A percentile compares a stretch with the other conserved stretches of the same genome.
Evolutionary conservation across 2,113 vertebrate species (phyloP).

Genomic region (Pelusios castaneus): DNA sequence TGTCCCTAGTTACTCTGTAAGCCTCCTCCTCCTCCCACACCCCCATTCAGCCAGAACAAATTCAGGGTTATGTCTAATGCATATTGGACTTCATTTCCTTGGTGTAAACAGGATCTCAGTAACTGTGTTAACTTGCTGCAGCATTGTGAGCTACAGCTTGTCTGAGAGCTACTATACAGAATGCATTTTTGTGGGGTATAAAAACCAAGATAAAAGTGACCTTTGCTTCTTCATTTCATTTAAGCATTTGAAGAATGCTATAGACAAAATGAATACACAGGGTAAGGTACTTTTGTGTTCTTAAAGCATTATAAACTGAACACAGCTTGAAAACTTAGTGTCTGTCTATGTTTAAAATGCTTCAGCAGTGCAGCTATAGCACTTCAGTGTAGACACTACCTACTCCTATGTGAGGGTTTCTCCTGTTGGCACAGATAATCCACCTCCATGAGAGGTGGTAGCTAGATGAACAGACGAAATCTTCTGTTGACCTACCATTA

Average conservation of each 20-base stretch:
- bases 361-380: neutral
- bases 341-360: neutral
- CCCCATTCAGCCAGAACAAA: too few relatives aligned
- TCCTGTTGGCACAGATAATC: neutral
- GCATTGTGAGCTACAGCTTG: neutral
- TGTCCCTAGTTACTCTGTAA: too few relatives aligned
- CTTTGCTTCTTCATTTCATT: neutral
- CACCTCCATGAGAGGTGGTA: neutral
- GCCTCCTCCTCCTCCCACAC: too few relatives aligned
- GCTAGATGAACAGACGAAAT: too few relatives aligned
- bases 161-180: neutral
- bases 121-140: too few relatives aligned
- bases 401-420: neutral
- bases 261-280: neutral
- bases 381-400: neutral
- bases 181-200: neutral
- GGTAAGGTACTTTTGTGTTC: neutral
- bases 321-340: neutral
- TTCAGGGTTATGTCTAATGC: too few relatives aligned
- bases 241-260: neutral
- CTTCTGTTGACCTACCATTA: too few relatives aligned
- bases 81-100: too few relatives aligned
- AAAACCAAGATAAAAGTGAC: neutral
- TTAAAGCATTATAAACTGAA: conserved; percentile 1
- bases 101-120: too few relatives aligned